phyloP scores from a whole-genome alignment of 2,113 vertebrate genomes.

The Camelus bactrianus region DNA sequence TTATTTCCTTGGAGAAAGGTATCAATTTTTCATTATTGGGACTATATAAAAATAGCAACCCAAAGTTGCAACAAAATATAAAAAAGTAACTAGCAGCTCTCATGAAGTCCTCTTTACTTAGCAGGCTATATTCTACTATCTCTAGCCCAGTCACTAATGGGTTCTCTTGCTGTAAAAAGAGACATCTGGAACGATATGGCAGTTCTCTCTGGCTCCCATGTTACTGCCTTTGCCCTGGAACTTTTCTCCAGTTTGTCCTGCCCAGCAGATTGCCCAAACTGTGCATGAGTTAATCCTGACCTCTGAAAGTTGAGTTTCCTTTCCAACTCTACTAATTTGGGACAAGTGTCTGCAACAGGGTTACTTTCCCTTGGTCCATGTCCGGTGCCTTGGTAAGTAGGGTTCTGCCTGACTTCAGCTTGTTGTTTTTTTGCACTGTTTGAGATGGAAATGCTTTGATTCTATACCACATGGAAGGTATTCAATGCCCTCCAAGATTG shows the following conservation, averaged over 20 bases:
- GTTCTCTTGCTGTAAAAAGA: constrained; percentile 12
- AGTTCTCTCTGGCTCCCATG: background rate
- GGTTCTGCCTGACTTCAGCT: constrained; percentile 5
- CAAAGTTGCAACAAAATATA: constrained; percentile 40
- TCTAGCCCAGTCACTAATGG: background rate
- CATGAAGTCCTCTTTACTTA: constrained; percentile 1
- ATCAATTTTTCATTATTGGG: background rate
- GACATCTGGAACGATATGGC: background rate
- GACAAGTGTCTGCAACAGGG: background rate
- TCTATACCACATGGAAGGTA: background rate
- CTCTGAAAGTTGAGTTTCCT: constrained; percentile 35
- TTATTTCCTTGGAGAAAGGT: constrained; percentile 39
- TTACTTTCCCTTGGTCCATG: background rate
- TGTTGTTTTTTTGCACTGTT: constrained; percentile 10
- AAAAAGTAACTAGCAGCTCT: constrained; percentile 52
- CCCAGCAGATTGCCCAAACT: constrained; percentile 42
- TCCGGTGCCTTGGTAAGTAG: background rate
- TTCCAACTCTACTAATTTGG: constrained; percentile 18
- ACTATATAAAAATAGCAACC: constrained; percentile 43
- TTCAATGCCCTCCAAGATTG: background rate
- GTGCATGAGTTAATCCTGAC: background rate
- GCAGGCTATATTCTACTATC: background rate
- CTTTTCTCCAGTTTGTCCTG: background rate
- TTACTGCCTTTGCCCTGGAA: background rate
- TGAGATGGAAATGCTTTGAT: constrained; percentile 49